Conservation (phyloP, 92 coral and sea anemone genomes). For the Heliopora coerulea region DNA sequence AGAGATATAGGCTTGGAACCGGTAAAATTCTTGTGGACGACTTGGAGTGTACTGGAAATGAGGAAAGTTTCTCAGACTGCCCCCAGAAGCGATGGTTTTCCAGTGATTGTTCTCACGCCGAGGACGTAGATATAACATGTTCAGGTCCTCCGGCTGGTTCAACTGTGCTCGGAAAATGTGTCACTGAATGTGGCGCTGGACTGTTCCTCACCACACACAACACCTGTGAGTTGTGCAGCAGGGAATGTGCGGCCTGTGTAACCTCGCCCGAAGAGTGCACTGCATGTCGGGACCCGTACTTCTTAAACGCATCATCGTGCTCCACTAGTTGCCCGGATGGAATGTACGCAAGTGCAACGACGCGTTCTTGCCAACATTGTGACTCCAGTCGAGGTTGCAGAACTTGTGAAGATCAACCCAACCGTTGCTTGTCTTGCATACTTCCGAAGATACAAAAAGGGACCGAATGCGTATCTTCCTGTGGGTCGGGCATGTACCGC, state of each 20-base stretch:
- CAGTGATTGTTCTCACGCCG: conserved; percentile 77
- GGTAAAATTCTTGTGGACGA: conserved; percentile 76
- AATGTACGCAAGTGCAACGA: neutral
- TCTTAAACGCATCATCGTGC: conserved; percentile 9
- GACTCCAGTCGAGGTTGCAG: neutral
- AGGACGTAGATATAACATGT: conserved; percentile 81
- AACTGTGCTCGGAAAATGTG: neutral
- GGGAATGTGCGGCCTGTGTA: conserved; percentile 1
- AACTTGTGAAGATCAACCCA: conserved; percentile 1
- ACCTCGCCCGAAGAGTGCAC: neutral
- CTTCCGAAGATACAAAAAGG: neutral
- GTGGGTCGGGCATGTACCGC: conserved; percentile 1
- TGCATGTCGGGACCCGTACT: conserved; percentile 6
- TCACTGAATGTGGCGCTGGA: conserved; percentile 1
- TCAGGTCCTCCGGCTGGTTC: conserved; percentile 55
- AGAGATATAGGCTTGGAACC: conserved; percentile 63
- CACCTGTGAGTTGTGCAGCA: conserved; percentile 18
- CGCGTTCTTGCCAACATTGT: conserved; percentile 10
- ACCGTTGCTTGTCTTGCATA: conserved; percentile 19
- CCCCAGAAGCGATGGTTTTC: conserved; percentile 69
- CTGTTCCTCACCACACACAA: neutral
- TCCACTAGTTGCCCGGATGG: conserved; percentile 16
- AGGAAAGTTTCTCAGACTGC: conserved; percentile 67
- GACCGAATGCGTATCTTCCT: neutral
- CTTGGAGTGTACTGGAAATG: conserved; percentile 67